Conservation (phyloP, 2,113 vertebrate species). For the Isichthys henryi region DNA sequence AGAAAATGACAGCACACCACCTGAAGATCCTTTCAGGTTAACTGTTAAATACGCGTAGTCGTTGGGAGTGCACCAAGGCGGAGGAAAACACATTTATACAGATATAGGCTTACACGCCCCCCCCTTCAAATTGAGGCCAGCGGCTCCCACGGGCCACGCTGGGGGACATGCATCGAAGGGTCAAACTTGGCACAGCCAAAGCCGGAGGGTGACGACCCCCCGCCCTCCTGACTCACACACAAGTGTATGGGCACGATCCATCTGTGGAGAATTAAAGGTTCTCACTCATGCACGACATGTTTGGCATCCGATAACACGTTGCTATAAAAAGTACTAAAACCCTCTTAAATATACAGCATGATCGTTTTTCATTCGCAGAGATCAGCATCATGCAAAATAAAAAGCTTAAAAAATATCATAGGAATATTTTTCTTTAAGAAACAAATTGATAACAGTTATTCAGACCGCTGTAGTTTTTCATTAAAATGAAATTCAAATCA, state of each 20-base stretch:
- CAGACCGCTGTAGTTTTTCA: neutral
- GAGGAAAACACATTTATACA: neutral
- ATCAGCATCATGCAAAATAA: neutral
- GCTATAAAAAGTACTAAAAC: neutral
- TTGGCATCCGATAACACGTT: neutral
- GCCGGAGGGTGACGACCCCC: neutral
- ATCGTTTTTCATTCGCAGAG: neutral
- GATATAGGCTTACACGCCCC: neutral
- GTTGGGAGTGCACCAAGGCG: neutral
- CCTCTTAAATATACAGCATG: neutral
- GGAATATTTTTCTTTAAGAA: neutral
- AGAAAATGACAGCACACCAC: neutral
- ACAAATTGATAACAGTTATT: neutral
- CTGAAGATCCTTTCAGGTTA: neutral
- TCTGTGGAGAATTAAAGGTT: neutral
- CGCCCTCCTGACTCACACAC: neutral
- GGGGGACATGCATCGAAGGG: neutral
- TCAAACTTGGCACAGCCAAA: neutral
- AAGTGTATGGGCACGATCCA: neutral
- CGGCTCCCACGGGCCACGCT: neutral
- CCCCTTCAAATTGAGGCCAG: neutral
- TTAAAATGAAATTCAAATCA: neutral
- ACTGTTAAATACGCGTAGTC: neutral
- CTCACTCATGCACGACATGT: neutral
- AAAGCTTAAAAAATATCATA: neutral